phyloP scores from a whole-genome alignment of 1,140 invertebrate genomes.

The Drosophila navojoa region DNA sequence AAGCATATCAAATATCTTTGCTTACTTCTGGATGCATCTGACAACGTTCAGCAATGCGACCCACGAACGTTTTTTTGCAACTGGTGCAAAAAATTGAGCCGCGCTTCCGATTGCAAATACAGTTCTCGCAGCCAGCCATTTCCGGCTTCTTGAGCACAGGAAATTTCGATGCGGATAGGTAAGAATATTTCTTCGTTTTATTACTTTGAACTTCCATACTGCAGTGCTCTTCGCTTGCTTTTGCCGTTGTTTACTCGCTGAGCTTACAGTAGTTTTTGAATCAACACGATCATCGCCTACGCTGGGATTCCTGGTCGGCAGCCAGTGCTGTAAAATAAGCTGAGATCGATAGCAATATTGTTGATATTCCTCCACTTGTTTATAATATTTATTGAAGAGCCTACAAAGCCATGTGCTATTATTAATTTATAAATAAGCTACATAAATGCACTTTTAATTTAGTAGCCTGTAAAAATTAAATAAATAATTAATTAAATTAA shows the following conservation, averaged over 20 bases:
- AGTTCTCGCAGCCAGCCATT: not conserved
- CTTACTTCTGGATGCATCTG: slow-evolving; percentile 55
- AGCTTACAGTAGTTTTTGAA: not conserved
- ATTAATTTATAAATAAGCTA: no score
- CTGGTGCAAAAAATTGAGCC: slow-evolving; percentile 34
- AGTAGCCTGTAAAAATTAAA: no score
- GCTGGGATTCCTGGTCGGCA: not conserved
- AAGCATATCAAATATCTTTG: not conserved
- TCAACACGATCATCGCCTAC: not conserved
- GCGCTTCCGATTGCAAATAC: slow-evolving; percentile 56
- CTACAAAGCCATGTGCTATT: no score
- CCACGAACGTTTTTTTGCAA: slow-evolving; percentile 49
- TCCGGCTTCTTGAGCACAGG: not conserved
- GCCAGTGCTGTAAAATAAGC: slow-evolving; percentile 2
- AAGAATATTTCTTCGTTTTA: slow-evolving; percentile 14
- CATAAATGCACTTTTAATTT: no score
- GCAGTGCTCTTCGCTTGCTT: not conserved
- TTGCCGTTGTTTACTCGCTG: no score
- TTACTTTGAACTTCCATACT: slow-evolving; percentile 23
- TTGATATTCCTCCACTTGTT: not conserved
- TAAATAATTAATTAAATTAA: no score
- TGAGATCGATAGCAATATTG: not conserved
- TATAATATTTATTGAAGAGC: not conserved
- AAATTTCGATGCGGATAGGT: not conserved
- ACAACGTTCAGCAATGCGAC: slow-evolving; percentile 48